Percentiles rank a stretch among this genome's conserved stretches.
These are phyloP conservation scores for Neomonachus schauinslandi DNA, from an alignment of 2,113 vertebrate species.

Conservation along the genomic window DNA sequence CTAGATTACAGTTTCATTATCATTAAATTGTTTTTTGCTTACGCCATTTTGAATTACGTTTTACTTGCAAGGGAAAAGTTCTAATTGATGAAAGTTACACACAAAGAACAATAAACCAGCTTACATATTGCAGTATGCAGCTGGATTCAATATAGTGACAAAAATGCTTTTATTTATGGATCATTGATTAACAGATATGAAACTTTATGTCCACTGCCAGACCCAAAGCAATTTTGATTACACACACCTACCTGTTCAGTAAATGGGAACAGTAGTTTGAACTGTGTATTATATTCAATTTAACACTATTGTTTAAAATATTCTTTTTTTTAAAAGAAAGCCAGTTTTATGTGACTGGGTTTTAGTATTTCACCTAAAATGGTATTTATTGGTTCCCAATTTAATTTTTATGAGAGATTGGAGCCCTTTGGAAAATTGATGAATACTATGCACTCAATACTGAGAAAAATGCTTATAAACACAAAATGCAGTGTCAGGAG, in stretches of 20 bases:
- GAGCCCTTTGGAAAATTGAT: background rate
- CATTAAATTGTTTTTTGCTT: background rate
- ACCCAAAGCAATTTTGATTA: background rate
- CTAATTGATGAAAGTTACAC: background rate
- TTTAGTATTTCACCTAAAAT: conserved; percentile 3
- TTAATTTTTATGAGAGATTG: background rate
- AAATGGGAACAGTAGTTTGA: background rate
- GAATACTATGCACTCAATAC: background rate
- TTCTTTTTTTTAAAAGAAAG: background rate
- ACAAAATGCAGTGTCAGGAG: background rate
- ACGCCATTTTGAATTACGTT: background rate
- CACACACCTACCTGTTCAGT: background rate
- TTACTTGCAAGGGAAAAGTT: background rate
- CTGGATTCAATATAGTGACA: background rate
- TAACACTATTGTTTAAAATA: background rate
- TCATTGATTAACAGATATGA: background rate
- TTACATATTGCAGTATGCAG: background rate
- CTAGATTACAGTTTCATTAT: background rate
- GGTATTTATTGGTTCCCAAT: background rate
- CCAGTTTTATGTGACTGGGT: background rate
- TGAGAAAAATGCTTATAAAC: background rate
- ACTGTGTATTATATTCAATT: background rate
- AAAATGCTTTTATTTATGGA: background rate
- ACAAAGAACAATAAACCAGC: background rate
- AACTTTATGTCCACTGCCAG: background rate